A percentile compares a stretch with the other conserved stretches of the same genome.
phyloP scores from a whole-genome alignment of 1,140 invertebrate species.

The Bombus impatiens region DNA sequence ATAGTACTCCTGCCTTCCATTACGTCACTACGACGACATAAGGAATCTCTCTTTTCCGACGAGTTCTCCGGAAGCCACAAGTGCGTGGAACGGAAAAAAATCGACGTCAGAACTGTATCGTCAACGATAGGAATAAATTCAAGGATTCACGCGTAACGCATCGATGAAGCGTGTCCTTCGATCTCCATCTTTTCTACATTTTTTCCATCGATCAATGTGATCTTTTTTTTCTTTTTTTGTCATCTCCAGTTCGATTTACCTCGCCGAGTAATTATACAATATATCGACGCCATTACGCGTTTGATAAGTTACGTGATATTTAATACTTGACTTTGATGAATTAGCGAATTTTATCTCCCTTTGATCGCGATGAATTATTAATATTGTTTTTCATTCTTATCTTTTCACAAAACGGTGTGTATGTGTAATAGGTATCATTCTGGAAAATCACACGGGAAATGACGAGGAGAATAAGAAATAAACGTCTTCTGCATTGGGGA shows the following conservation, averaged over 20 bases:
- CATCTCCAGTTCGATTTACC: not conserved
- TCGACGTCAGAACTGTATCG: conserved; percentile 3
- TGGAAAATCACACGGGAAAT: not conserved
- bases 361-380: not conserved
- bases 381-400: not conserved
- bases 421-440: not conserved
- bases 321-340: not conserved
- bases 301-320: not conserved
- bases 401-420: not conserved
- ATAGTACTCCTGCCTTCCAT: conserved; percentile 28
- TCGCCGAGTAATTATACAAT: not conserved
- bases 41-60: conserved; percentile 15
- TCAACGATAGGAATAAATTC: conserved; percentile 42
- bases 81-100: conserved; percentile 1
- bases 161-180: not conserved
- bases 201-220: not conserved
- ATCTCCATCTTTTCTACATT: not conserved
- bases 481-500: too few relatives aligned
- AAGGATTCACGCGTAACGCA: conserved; percentile 23
- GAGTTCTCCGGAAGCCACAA: conserved; percentile 17
- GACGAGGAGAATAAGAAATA: not conserved
- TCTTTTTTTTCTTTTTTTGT: not conserved
- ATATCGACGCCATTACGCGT: not conserved
- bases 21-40: conserved; percentile 32
- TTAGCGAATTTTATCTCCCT: not conserved